Conservation (phyloP, 2,113 vertebrate species). For the Aepyceros melampus region DNA sequence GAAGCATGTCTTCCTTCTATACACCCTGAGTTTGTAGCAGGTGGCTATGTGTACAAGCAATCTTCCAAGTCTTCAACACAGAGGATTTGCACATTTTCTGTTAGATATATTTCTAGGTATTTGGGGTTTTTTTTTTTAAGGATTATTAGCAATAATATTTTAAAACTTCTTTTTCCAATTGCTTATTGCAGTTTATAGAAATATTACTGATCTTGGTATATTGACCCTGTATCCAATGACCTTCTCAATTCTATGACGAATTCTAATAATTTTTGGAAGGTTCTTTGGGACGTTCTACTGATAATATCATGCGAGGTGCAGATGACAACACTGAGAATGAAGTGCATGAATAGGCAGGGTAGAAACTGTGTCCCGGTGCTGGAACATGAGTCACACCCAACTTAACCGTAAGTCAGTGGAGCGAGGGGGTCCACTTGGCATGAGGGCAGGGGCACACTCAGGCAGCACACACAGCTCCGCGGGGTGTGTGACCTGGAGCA, state of each 20-base stretch:
- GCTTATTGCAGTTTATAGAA: not conserved
- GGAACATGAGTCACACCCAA: not conserved
- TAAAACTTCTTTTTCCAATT: not conserved
- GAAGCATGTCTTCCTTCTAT: not conserved
- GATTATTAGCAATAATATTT: not conserved
- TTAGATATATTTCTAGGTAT: not conserved
- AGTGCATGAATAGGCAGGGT: accelerated
- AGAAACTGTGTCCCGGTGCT: accelerated
- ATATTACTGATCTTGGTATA: not conserved
- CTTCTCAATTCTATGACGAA: not conserved
- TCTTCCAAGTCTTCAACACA: not conserved
- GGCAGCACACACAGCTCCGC: not conserved
- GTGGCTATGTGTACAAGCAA: not conserved
- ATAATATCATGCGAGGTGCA: not conserved
- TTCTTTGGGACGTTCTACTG: not conserved
- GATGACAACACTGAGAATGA: not conserved
- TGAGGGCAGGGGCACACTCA: not conserved
- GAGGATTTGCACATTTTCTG: not conserved
- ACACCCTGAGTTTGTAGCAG: not conserved
- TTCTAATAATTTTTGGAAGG: not conserved
- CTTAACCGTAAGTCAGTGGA: accelerated
- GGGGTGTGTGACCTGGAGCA: accelerated
- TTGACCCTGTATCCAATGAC: not conserved
- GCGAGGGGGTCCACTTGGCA: not conserved
- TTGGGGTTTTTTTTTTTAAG: not conserved